These are phyloP conservation scores for Ciconia maguari DNA, from an alignment of 2,113 vertebrate genomes.

Conservation along the genomic window DNA sequence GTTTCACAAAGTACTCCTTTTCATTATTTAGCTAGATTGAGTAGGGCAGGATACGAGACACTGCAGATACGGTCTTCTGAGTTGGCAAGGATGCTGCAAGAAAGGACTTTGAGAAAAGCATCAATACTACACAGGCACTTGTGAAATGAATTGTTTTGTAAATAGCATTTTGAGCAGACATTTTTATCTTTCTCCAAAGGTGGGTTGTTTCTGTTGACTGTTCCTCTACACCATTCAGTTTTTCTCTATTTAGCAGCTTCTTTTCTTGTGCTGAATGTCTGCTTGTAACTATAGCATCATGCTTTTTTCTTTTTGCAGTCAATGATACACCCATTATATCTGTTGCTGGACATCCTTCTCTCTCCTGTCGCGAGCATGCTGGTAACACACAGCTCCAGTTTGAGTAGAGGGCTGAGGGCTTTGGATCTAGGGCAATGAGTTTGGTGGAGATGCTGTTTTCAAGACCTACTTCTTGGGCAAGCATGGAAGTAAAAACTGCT, in stretches of 20 bases:
- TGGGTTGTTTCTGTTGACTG: neutral
- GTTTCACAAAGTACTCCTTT: neutral
- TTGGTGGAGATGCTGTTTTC: neutral
- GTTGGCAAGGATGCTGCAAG: neutral
- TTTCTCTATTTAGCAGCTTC: neutral
- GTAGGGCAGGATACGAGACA: neutral
- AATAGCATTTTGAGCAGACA: neutral
- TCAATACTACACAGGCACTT: neutral
- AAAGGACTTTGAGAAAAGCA: neutral
- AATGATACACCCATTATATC: accelerated
- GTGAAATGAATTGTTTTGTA: neutral
- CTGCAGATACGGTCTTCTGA: neutral
- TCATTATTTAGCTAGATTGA: neutral
- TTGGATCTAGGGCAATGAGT: neutral
- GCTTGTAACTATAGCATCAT: neutral
- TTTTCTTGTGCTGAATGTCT: neutral
- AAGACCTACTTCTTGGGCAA: neutral
- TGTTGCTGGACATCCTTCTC: neutral
- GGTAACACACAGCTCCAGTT: neutral
- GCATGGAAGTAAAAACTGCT: neutral
- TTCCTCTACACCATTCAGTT: neutral
- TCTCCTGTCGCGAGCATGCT: accelerated
- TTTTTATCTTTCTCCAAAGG: neutral
- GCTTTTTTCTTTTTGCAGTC: neutral
- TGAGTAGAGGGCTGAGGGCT: neutral